Conservation (phyloP, 2,888 invertebrate genomes). For the Alloscopus bannaensis region DNA sequence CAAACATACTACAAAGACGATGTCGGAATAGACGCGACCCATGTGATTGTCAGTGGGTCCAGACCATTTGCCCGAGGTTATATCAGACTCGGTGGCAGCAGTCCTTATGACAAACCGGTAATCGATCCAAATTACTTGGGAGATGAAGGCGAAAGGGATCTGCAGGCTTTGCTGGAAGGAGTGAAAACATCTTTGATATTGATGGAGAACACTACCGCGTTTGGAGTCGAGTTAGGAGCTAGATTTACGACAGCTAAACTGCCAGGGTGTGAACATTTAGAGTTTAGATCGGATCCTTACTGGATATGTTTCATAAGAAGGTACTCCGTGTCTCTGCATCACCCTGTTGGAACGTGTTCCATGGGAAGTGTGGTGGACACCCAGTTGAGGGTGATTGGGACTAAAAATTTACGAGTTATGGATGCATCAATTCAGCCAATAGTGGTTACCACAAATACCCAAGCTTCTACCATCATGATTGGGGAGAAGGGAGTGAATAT, state of each 20-base stretch:
- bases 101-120: conserved; percentile 49
- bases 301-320: conserved; percentile 41
- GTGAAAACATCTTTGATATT: conserved; percentile 56
- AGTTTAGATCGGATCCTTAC: conserved; percentile 41
- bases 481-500: conserved; percentile 50
- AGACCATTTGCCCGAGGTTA: conserved; percentile 65
- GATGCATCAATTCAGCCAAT: conserved; percentile 54
- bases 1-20: conserved; percentile 54
- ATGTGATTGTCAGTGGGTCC: conserved; percentile 66
- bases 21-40: conserved; percentile 68
- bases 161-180: conserved; percentile 67
- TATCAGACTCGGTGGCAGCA: conserved; percentile 48
- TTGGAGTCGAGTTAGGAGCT: conserved; percentile 40
- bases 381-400: conserved; percentile 36
- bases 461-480: conserved; percentile 66
- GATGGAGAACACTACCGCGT: conserved; percentile 64
- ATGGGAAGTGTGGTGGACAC: conserved; percentile 52
- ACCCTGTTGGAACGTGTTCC: conserved; percentile 41
- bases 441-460: conserved; percentile 38
- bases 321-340: conserved; percentile 33
- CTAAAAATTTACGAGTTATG: conserved; percentile 47
- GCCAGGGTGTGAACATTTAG: conserved; percentile 59
- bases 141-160: conserved; percentile 63
- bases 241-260: conserved; percentile 48
- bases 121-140: conserved; percentile 71